These are phyloP conservation scores for Serilophus lunatus DNA, from an alignment of 2,113 vertebrate species.

Conservation along the genomic window DNA sequence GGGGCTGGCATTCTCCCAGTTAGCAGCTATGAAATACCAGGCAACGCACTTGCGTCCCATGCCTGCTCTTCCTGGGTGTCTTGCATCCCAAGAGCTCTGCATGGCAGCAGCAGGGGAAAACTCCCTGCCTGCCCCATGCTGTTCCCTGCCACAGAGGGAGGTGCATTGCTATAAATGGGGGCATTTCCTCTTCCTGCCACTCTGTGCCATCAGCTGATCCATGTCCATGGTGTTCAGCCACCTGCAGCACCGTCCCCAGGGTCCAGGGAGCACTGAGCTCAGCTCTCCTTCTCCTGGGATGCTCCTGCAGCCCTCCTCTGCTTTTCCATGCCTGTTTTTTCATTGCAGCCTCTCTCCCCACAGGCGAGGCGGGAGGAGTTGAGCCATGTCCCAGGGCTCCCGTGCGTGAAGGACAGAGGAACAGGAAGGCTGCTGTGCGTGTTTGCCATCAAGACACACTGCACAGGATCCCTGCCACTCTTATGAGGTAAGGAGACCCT, in stretches of 20 bases:
- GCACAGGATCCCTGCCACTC: neutral
- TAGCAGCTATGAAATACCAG: neutral
- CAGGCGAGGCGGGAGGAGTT: neutral
- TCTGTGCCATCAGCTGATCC: neutral
- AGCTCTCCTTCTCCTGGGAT: neutral
- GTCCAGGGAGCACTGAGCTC: neutral
- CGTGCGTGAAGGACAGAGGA: neutral
- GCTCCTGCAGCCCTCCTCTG: neutral
- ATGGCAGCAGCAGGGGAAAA: neutral
- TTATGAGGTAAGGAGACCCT: slow-evolving; percentile 21
- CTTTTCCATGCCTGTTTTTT: neutral
- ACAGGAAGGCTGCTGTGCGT: accelerated
- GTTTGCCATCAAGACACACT: accelerated
- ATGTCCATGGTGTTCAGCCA: accelerated
- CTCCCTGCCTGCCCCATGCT: neutral
- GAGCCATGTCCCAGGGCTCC: accelerated
- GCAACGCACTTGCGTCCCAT: accelerated
- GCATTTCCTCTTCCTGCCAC: neutral
- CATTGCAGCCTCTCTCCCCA: neutral
- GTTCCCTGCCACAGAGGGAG: neutral
- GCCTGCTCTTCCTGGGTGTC: neutral
- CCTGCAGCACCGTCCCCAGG: neutral
- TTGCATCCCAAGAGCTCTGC: neutral
- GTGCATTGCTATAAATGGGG: neutral
- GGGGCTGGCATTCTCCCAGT: neutral